Percentiles rank a stretch among this genome's conserved stretches.
Conservation (phyloP, 1,140 invertebrate species). For the Agrilus planipennis region DNA sequence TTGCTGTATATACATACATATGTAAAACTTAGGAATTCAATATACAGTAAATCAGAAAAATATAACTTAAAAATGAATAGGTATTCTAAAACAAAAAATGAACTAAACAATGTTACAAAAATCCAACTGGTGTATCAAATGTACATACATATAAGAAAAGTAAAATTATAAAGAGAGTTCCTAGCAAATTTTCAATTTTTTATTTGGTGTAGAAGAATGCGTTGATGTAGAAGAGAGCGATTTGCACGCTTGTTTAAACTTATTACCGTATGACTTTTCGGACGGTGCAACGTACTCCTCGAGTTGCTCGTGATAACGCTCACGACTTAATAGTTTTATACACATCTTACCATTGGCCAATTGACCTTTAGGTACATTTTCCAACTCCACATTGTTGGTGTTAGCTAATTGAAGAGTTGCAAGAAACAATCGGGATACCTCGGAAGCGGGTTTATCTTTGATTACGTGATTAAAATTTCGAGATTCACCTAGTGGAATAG, state of each 20-base stretch:
- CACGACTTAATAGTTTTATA: slow-evolving; percentile 23
- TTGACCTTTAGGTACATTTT: slow-evolving; percentile 15
- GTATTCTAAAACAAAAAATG: too few relatives aligned
- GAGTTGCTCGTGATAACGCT: slow-evolving; percentile 26
- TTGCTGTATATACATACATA: too few relatives aligned
- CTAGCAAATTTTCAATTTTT: background rate
- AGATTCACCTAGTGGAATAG: slow-evolving; percentile 14
- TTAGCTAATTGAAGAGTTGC: slow-evolving; percentile 28
- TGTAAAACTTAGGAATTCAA: too few relatives aligned
- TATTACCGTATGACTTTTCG: slow-evolving; percentile 16
- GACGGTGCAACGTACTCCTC: slow-evolving; percentile 27
- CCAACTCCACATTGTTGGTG: slow-evolving; percentile 25
- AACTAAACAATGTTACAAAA: too few relatives aligned
- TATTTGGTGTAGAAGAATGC: background rate
- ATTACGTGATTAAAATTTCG: slow-evolving; percentile 18
- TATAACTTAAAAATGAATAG: too few relatives aligned
- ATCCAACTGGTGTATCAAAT: too few relatives aligned
- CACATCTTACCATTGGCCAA: slow-evolving; percentile 25
- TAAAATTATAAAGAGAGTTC: too few relatives aligned
- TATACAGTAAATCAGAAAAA: too few relatives aligned
- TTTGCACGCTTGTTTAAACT: slow-evolving; percentile 11
- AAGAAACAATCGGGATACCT: slow-evolving; percentile 25
- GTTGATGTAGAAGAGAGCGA: background rate
- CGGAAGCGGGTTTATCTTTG: slow-evolving; percentile 18
- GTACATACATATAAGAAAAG: too few relatives aligned